Evolutionary conservation across 2,888 invertebrate genomes (phyloP).

Genomic region (Xanthorhoe spadicearia): DNA sequence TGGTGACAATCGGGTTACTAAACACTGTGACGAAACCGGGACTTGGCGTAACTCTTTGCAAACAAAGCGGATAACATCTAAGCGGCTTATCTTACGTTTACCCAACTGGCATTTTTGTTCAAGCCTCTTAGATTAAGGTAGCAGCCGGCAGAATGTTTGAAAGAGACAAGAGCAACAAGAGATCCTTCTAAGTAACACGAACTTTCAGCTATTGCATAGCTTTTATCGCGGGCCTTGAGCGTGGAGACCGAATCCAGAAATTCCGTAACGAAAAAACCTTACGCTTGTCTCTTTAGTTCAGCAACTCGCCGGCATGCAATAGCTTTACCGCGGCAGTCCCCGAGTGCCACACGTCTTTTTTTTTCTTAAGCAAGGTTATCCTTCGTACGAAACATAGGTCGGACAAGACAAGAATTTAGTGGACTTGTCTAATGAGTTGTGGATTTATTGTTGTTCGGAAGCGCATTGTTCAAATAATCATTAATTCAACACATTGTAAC

Average conservation of each 20-base stretch:
- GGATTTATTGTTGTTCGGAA: slow-evolving; percentile 46
- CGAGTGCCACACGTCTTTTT: too few species aligned
- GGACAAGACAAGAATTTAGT: slow-evolving; percentile 8
- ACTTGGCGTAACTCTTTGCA: slow-evolving; percentile 23
- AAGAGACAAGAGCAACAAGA: background rate
- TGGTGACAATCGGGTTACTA: slow-evolving; percentile 37
- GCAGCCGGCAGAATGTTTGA: background rate
- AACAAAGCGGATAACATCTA: slow-evolving; percentile 21
- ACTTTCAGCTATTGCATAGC: too few species aligned
- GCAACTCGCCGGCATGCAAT: too few species aligned
- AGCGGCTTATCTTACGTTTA: slow-evolving; percentile 3
- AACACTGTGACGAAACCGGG: slow-evolving; percentile 29
- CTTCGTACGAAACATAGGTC: background rate
- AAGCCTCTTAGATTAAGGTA: background rate
- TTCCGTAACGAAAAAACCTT: too few species aligned
- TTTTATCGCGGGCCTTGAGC: too few species aligned
- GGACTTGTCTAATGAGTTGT: slow-evolving; percentile 17
- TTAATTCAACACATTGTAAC: slow-evolving; percentile 39
- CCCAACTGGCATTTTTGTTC: background rate
- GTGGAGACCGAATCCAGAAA: too few species aligned
- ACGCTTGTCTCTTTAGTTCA: too few species aligned
- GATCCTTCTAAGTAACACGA: too few species aligned
- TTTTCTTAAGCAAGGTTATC: too few species aligned
- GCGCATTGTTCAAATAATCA: slow-evolving; percentile 52
- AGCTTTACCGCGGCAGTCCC: too few species aligned